phyloP scores from a whole-genome alignment of 2,113 vertebrate genomes.

The Labeo catla region DNA sequence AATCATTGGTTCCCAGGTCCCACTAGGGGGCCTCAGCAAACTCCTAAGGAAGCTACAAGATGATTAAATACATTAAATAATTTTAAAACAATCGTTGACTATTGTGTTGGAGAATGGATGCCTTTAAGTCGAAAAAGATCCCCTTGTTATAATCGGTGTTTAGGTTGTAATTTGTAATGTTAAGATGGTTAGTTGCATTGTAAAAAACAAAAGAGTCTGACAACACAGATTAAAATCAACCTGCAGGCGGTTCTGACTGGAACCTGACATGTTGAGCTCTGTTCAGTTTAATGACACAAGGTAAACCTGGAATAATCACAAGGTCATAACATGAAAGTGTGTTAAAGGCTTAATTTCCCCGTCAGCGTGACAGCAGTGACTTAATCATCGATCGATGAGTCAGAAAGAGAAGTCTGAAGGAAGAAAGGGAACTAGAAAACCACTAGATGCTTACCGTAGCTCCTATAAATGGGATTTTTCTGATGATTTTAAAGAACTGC shows the following conservation, averaged over 20 bases:
- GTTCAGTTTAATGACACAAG: slow-evolving; percentile 50
- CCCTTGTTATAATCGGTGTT: not conserved
- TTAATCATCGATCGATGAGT: slow-evolving; percentile 29
- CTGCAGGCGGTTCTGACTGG: not conserved
- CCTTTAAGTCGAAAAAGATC: no score
- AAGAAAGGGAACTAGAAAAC: slow-evolving; percentile 58
- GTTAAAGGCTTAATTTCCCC: slow-evolving; percentile 61
- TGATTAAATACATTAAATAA: not conserved
- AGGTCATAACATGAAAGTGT: slow-evolving; percentile 56
- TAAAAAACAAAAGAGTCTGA: not conserved
- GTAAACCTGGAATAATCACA: slow-evolving; percentile 63
- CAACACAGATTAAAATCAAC: not conserved
- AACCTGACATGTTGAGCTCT: not conserved
- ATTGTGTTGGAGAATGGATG: not conserved
- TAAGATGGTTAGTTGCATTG: not conserved
- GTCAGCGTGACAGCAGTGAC: not conserved
- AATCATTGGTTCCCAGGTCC: not conserved
- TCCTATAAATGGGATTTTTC: slow-evolving; percentile 87
- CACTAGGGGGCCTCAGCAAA: not conserved
- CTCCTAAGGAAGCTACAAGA: not conserved
- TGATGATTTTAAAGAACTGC: slow-evolving; percentile 83
- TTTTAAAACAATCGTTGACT: not conserved
- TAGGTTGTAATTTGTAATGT: not conserved
- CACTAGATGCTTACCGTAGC: slow-evolving; percentile 77
- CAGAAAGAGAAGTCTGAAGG: slow-evolving; percentile 39